Base-by-base conservation (phyloP, 1,140 invertebrate genomes). In the Berghia stephanieae region DNA sequence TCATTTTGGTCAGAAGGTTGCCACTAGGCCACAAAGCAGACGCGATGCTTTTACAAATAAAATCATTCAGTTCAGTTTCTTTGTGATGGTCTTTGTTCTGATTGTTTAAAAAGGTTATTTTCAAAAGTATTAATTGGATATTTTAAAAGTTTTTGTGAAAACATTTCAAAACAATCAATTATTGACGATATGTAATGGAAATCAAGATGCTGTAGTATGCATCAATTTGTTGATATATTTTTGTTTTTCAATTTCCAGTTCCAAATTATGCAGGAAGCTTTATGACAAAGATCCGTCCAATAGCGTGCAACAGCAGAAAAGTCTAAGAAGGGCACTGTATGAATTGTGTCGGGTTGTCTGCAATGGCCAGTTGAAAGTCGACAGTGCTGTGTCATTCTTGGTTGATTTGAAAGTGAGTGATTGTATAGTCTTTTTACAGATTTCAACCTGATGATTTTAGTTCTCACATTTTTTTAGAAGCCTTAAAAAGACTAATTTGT, bases 251-350 rank as follows among this genome's bases (percentile, higher is more conserved):
- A n/a, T 90, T 69, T 87, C 94, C 93, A 90, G 90, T 79, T 89
- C 94, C 42, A 94, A 96, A 90, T 90, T 91, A 63, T 94, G 94
- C 83, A 92, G 95, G 85, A 92, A 94, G 66, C 93, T 94, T 24
- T 91, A 94, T 46, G 92, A 82, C 42, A 81, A 80, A 24, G 70
- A 77, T 55, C 79, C 78, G 24, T 76, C 74, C 44, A 36, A 82
- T 5, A 78, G 79, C 24, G 81, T 57, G 16, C 76, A 78, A 24
- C 81, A 74, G 18, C 76, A 71, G n/a, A 80, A 83, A 49, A 81
- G 78, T 40, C 38, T 88, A 66, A 86, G 83, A 74, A 81, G 83
- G 43, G 81, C 83, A 6, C 43, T 89, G 40, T 88, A 86, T 83
- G 87, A 89, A 57, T 70, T 88, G 10, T 88, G 85, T 72, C 80